Conservation (phyloP, 2,797 vertebrate genomes). For the Taenioides sp. region DNA sequence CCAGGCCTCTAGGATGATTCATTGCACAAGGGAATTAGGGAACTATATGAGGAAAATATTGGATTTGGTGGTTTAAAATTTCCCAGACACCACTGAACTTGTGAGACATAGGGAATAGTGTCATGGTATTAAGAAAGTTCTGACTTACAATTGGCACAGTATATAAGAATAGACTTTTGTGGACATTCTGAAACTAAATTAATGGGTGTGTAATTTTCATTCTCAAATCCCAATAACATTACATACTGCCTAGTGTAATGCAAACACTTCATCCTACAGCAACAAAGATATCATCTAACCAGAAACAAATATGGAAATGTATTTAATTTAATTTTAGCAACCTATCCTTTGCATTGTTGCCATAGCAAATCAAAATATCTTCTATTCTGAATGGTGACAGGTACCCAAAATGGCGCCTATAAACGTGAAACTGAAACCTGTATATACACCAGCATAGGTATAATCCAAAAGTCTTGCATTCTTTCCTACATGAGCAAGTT, state of each 20-base stretch:
- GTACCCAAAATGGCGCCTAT: too few relatives aligned
- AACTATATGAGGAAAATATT: constrained; percentile 23
- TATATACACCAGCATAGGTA: too few relatives aligned
- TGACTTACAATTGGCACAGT: background rate
- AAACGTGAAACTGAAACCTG: too few relatives aligned
- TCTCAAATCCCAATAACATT: background rate
- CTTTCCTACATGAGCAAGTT: too few relatives aligned
- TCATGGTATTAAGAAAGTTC: constrained; percentile 17
- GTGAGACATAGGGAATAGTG: constrained; percentile 14
- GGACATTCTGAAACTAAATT: background rate
- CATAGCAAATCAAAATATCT: too few relatives aligned
- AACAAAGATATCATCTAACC: background rate
- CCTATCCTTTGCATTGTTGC: background rate
- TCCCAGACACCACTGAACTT: constrained; percentile 17
- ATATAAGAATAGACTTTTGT: background rate
- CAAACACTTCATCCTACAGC: background rate
- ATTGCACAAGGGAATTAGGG: constrained; percentile 21
- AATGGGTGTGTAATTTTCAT: background rate
- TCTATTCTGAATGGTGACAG: too few relatives aligned
- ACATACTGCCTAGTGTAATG: background rate
- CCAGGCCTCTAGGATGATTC: constrained; percentile 28
- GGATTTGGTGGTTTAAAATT: constrained; percentile 29
- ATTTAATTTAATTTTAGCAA: background rate
- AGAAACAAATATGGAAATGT: background rate
- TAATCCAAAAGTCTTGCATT: too few relatives aligned